Evolutionary conservation across 2,797 vertebrate genomes (phyloP), one percentile per base, ranked within the genome.

Genomic region (Scyliorhinus canicula): DNA sequence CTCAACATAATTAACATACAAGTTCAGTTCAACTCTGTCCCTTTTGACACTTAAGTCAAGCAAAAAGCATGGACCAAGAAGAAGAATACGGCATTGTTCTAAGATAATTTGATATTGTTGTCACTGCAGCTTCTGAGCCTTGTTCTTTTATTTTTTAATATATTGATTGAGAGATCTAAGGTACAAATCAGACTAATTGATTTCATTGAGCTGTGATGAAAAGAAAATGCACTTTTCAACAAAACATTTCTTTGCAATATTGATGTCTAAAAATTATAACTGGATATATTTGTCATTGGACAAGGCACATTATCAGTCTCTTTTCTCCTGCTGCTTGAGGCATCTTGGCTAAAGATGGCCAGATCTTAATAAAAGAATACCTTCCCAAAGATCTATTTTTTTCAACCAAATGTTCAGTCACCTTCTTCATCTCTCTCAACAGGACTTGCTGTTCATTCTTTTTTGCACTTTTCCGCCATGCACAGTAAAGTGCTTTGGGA

Each of bases 191-290:
- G 86, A 95, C 95, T 96, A 60, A 35, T 95, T 95, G 57, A 79
- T 82, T 96, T 95, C n/a, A 44, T 95, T 95, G 95, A 95, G 95
- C 55, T 3, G 95, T 96, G 96, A 95, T 95, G 95, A 96, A 96
- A 96, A 96, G 93, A 95, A 95, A 96, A 96, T 40, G 55, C 4
- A 69, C 91, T 77, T 69, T 93, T 94, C 86, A 95, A 93, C 47
- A 96, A 84, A 84, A 71, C 91, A 95, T 93, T 95, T 1, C 71
- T 95, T 95, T 71, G 96, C 69, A 91, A 95, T 74, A 95, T 5
- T 2, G 95, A 95, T 77, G 95, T 50, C 86, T 93, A 47, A 47
- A 93, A 74, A 21, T 94, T 9, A 35, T 55, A 28, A 31, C 26
- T 52, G 55, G 40, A 67, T 69, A 47, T 74, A 47, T 94, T 94